Evolutionary conservation across 2,113 vertebrate species (phyloP).

Genomic region (Girardinichthys multiradiatus): DNA sequence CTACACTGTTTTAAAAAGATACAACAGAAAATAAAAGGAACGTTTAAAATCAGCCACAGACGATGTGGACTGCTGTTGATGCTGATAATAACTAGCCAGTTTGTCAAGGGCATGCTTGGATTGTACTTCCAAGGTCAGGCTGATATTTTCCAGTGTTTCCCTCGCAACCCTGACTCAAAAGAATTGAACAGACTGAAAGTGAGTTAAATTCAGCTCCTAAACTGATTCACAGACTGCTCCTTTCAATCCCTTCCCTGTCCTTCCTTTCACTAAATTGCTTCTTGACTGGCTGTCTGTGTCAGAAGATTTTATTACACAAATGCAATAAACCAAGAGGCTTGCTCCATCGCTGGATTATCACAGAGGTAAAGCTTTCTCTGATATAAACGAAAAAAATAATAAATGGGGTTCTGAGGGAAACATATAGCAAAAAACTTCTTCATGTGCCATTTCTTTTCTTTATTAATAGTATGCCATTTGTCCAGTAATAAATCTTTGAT

Average conservation of each 20-base stretch:
- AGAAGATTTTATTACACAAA: constrained; percentile 68
- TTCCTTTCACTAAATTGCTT: constrained; percentile 35
- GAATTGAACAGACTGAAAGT: constrained; percentile 40
- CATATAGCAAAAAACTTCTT: constrained; percentile 43
- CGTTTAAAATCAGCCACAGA: not conserved
- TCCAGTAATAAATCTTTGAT: constrained; percentile 28
- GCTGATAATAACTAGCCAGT: constrained; percentile 1
- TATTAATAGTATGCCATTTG: constrained; percentile 49
- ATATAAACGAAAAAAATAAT: constrained; percentile 62
- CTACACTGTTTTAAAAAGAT: not conserved
- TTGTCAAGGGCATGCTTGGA: constrained; percentile 24
- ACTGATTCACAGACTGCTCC: constrained; percentile 31
- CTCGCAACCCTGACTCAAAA: constrained; percentile 15
- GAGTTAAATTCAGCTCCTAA: constrained; percentile 31
- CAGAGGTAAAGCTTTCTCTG: constrained; percentile 60
- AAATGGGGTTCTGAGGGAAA: constrained; percentile 59
- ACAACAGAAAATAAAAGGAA: not conserved
- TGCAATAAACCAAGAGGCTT: constrained; percentile 64
- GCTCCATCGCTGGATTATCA: constrained; percentile 58
- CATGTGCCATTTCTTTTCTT: constrained; percentile 21
- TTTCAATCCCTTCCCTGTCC: constrained; percentile 9
- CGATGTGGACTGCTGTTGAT: not conserved
- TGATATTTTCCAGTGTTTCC: constrained; percentile 18
- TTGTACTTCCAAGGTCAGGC: not conserved
- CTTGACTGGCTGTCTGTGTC: constrained; percentile 61